phyloP scores from a whole-genome alignment of 2,888 invertebrate genomes.

The Leptopilina drosophilae region DNA sequence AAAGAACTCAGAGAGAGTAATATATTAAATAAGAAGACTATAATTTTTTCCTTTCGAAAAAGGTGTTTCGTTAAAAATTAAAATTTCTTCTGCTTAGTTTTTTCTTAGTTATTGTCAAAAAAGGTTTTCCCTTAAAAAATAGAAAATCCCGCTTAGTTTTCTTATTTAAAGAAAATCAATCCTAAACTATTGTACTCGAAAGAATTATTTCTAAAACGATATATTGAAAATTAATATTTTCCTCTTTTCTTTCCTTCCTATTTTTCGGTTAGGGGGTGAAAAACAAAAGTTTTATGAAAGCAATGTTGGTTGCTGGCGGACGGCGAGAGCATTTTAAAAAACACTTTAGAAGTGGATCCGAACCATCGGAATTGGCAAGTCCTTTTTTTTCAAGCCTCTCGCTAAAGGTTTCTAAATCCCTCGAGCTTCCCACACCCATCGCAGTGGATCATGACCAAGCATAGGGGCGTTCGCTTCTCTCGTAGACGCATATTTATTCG shows the following conservation, averaged over 20 bases:
- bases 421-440: conserved; percentile 54
- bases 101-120: no score
- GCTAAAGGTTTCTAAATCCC: conserved; percentile 74
- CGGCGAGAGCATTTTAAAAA: conserved; percentile 37
- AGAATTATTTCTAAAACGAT: neutral
- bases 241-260: no score
- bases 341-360: conserved; percentile 53
- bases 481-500: conserved; percentile 76
- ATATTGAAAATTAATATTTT: neutral
- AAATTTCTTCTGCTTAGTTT: no score
- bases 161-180: neutral
- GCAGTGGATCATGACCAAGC: conserved; percentile 76
- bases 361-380: conserved; percentile 64
- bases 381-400: conserved; percentile 69
- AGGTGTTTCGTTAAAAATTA: no score
- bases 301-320: conserved; percentile 24
- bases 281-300: conserved; percentile 18
- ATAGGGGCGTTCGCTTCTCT: conserved; percentile 74
- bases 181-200: neutral
- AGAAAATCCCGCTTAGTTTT: no score
- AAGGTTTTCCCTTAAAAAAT: no score
- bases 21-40: no score
- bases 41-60: no score
- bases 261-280: neutral
- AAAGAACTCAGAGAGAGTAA: no score